Base-by-base conservation (phyloP, 2,888 invertebrate species). In the Acleris cristana region DNA sequence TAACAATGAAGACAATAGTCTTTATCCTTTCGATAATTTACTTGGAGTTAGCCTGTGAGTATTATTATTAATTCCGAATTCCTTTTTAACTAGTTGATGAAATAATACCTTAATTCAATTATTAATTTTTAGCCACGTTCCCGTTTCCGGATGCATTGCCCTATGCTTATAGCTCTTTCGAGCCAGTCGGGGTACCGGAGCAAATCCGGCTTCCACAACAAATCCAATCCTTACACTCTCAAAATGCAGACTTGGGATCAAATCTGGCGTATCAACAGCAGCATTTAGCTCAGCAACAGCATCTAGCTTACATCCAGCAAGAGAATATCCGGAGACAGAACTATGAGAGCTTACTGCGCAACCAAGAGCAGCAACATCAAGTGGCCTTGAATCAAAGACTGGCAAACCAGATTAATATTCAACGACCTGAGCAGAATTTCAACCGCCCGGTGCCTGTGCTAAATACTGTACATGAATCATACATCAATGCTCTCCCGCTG, bases 11-110 rank as follows among this genome's bases (percentile, higher is more conserved):
- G 76, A 69, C 55, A 73, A 76, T 78, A 75, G 71, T 79, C 71
- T 76, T 76, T 70, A 77, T 75, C 69, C 74, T 78, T 72, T 71
- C 83, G 66, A 66, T 81, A 67, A 73, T 76, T 72, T 75, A 70
- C 68, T 77, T 75, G 62, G 71, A 76, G 65, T 64, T 79, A 69
- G 83, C 77, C 55, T 84, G 86, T 86, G 71, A 83, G 85, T 77
- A 59, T 56, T 54, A 52, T 60, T 63, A 7, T 45, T 12, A 14
- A 14, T 40, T 40, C 4, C 12, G 14, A 3, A 40, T 40, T 40
- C 40, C 40, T 40, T 40, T 3, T 40, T 40, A 7, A 26, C 7
- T 26, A 14, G 4, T 40, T 40, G 40, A 4, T 40, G 4, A 4
- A 14, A 40, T 40, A 2, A 8, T 56, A 16, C 18, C 5, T 45